These are phyloP conservation scores for Cardinalis cardinalis DNA, from an alignment of 2,113 vertebrate genomes.

Conservation along the genomic window DNA sequence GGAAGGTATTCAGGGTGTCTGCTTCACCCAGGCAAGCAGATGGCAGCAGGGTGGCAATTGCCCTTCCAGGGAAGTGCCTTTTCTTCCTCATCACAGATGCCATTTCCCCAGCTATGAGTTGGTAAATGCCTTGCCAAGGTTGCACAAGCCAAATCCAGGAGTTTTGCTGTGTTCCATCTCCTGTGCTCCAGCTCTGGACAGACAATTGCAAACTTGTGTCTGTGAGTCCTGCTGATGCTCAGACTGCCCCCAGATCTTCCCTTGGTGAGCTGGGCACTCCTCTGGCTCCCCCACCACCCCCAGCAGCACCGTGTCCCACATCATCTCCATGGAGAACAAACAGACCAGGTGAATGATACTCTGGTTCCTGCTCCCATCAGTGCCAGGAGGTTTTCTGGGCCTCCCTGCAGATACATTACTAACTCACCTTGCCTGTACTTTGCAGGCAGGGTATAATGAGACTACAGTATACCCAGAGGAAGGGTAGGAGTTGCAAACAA, in stretches of 20 bases:
- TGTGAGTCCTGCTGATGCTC: neutral
- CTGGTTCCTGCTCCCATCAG: neutral
- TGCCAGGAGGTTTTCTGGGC: neutral
- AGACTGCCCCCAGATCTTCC: neutral
- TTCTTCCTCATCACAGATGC: neutral
- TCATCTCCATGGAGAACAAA: neutral
- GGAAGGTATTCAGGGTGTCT: neutral
- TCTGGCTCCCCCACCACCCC: accelerated
- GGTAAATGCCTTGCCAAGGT: neutral
- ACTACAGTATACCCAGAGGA: neutral
- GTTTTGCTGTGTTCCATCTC: neutral
- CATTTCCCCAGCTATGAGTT: neutral
- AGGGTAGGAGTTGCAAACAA: neutral
- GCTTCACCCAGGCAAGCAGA: neutral
- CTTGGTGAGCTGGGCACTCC: neutral
- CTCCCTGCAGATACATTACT: neutral
- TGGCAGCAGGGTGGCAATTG: neutral
- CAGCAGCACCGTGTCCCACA: neutral
- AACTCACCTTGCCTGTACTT: neutral
- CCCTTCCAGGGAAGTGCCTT: neutral
- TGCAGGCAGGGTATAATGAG: neutral
- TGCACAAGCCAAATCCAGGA: neutral
- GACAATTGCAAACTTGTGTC: neutral
- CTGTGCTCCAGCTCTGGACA: neutral
- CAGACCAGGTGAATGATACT: neutral